Base-by-base conservation (phyloP, 2,888 invertebrate genomes). In the Oasisia sp. region DNA sequence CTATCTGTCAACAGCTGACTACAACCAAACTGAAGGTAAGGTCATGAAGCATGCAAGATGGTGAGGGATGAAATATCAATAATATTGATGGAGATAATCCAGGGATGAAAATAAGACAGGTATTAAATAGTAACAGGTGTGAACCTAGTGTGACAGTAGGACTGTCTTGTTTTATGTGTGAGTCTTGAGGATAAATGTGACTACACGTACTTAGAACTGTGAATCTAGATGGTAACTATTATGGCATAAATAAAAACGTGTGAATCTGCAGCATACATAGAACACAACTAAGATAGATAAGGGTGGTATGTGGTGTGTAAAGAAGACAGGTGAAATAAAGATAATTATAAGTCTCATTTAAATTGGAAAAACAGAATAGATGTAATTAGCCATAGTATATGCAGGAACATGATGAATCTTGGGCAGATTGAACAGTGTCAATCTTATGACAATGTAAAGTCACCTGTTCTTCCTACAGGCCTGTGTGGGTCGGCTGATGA, bases 11-110 rank as follows among this genome's bases (percentile, higher is more conserved):
- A 7, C 44, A 14, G 32, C 32, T 19, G 91, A 91, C 44, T 32
- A 32, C 91, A 74, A 50, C 32, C 44, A 44, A n/a, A 50, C 91
- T 38, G 91, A 91, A 50, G 91, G 91, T 74, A n/a, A 27, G 74
- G 7, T 38, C 38, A 38, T 5, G 19, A n/a, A 27, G 74, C 7
- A 38, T 38, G 38, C 1, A 38, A n/a, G n/a, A n/a, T n/a, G n/a
- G n/a, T n/a, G n/a, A n/a, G n/a, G n/a, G n/a, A n/a, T n/a, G 12
- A 12, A 8, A 14, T 0, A 7, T 50, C 12, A 9, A 14, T 0
- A 2, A 38, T 2, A 38, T 4, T 7, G 50, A 50, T 50, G 50
- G 5, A 14, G n/a, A 27, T 1, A 74, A n/a, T 74, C n/a, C 5
- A 7, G n/a, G n/a, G 74, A 19, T 74, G 74, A 38, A 38, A 38